Percentiles rank a stretch among this genome's conserved stretches.
Conservation (phyloP, 2,113 vertebrate genomes). For the Pimephales promelas region DNA sequence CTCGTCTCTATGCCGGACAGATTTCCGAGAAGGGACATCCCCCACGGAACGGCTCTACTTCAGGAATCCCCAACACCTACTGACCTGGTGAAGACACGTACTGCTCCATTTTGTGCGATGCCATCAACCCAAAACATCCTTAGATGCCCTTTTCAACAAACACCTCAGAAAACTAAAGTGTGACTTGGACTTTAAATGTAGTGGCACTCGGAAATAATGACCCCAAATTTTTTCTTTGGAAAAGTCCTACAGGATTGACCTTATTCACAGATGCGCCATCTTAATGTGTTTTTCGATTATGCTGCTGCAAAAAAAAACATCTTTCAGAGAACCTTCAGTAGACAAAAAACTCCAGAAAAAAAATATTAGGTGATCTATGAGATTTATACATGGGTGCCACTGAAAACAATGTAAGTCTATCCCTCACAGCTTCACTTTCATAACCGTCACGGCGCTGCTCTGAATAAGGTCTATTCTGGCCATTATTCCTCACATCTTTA, state of each 20-base stretch:
- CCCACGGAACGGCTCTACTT: background rate
- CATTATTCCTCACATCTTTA: background rate
- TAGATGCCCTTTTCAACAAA: background rate
- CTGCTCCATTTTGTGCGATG: background rate
- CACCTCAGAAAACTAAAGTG: background rate
- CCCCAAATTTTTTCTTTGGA: too few relatives aligned
- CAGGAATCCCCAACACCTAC: conserved; percentile 7
- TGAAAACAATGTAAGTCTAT: too few relatives aligned
- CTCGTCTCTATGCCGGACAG: conserved; percentile 17
- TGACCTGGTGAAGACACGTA: background rate
- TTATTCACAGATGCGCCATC: too few relatives aligned
- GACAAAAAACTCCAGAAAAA: too few relatives aligned
- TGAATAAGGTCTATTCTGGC: background rate
- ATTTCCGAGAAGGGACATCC: conserved; percentile 32
- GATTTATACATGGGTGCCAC: too few relatives aligned
- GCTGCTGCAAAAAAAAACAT: too few relatives aligned
- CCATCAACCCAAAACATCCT: background rate
- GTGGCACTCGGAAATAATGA: background rate
- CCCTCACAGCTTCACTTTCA: too few relatives aligned
- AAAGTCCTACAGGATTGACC: too few relatives aligned
- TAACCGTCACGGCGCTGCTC: too few relatives aligned
- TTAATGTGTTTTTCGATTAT: too few relatives aligned
- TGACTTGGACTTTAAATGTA: background rate
- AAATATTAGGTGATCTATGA: too few relatives aligned
- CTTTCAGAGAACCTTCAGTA: too few relatives aligned